Evolutionary conservation across 2,113 vertebrate species (phyloP), one percentile per base, ranked within the genome.

Genomic region (Propithecus coquereli): DNA sequence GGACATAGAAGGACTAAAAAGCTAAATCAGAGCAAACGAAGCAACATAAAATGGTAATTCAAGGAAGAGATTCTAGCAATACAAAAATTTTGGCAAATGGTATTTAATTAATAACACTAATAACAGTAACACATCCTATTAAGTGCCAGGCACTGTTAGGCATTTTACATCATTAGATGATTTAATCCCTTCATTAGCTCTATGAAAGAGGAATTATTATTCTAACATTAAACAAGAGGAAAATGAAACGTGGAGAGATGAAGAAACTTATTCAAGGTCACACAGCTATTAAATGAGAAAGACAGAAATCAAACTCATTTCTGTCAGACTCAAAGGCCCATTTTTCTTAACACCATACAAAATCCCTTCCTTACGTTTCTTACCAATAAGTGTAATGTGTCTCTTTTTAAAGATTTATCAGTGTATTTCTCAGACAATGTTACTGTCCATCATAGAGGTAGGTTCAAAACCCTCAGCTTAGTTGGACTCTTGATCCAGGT

Each of bases 81-180:
- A 61, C 11, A 68, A 92, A 96, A 77, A 83, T 47, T 63, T 82
- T 54, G 63, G 57, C 81, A 93, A 84, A 87, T 81, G 65, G 40
- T 90, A 27, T 79, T 83, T 93, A 85, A 83, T 91, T 91, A 95
- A 90, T 74, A 79, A 89, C 30, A 95, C 66, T 77, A 95, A 95
- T 65, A 77, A 90, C 30, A 70, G 63, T 40, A 84, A 89, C 4
- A 54, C 45, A 85, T 40, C 47, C 32, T 96, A 76, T 77, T 89
- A 91, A 77, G 16, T 89, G 34, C 20, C 86, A 91, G 66, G n/a
- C 27, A n/a, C 16, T 61, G 52, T 71, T 91, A 90, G 47, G 12
- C 20, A 71, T 84, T 94, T 86, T 65, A 86, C 14, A 50, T 8
- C 91, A 66, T 57, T 87, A 43, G 23, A 14, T 74, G 65, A 91